A percentile compares a stretch with the other conserved stretches of the same genome.
Evolutionary conservation across 2,797 vertebrate genomes (phyloP).

Genomic region (Menidia menidia): DNA sequence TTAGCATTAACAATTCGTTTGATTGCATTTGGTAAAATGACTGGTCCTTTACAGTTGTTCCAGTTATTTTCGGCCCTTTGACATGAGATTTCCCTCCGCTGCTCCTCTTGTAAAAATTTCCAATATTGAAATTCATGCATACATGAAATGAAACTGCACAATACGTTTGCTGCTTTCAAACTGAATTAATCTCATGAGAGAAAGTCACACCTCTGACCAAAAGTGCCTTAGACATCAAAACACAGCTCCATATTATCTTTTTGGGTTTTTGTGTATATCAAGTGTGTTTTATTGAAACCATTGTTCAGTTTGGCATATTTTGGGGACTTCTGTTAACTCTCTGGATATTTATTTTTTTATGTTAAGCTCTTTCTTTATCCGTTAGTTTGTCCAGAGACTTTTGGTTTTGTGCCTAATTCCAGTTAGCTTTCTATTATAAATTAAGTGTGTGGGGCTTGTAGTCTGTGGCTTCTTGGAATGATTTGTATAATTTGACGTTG

Average conservation of each 20-base stretch:
- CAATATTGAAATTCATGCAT: not conserved
- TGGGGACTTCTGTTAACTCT: not conserved
- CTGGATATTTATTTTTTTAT: not conserved
- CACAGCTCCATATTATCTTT: slow-evolving; percentile 12
- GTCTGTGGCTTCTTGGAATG: not conserved
- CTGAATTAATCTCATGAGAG: not conserved
- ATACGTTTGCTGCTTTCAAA: slow-evolving; percentile 21
- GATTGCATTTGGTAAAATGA: not conserved
- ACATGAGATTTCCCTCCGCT: not conserved
- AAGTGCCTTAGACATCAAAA: slow-evolving; percentile 45
- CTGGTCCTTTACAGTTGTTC: not conserved
- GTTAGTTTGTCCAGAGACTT: not conserved
- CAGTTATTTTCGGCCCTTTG: not conserved
- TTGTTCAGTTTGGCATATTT: slow-evolving; percentile 4
- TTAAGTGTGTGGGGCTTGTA: not conserved
- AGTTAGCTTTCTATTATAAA: not conserved
- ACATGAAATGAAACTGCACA: slow-evolving; percentile 28
- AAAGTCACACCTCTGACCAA: slow-evolving; percentile 8
- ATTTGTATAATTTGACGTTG: not conserved
- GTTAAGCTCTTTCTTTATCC: not conserved
- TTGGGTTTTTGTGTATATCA: slow-evolving; percentile 18
- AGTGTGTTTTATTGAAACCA: slow-evolving; percentile 25
- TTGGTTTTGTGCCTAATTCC: not conserved
- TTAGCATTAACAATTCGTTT: not conserved
- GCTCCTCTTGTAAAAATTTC: too few species aligned